Base-by-base conservation (phyloP, 1,140 invertebrate genomes). In the Hestina assimilis region DNA sequence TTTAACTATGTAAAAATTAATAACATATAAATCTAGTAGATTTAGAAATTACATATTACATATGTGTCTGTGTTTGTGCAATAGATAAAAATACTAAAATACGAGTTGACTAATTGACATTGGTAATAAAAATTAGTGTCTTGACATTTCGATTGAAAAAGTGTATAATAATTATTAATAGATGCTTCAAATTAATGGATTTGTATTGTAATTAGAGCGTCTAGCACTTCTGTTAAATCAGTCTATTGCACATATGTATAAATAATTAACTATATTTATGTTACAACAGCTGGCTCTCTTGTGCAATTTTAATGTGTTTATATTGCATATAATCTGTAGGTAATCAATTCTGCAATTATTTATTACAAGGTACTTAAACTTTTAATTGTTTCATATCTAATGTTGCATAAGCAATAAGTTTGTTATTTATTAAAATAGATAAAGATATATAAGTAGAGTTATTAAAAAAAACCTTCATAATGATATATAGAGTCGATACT, bases 401-500 rank as follows among this genome's bases (percentile, higher is more conserved):
- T 74, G 64, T 78, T 70, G 57, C 45, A 54, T 61, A 53, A 42
- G 50, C 26, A 53, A 47, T 56, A 48, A 47, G 45, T 47, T 59
- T 75, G 69, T 84, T 79, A 83, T 78, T 77, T 75, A 80, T 78
- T 82, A 66, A 70, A 57, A 75, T 83, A 82, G 72, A 75, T 66
- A 68, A 38, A 38, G 58, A 59, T 69, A 59, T 75, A 65, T 82
- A 81, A 76, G 76, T 83, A 85, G 79, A 66, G 72, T 69, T 79
- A 71, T 72, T 79, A 66, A 43, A 72, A 78, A 75, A 69, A 69
- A 79, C 75, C 75, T 72, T 77, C 71, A 72, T 63, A 80, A 68
- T 80, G 65, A 83, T 73, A 80, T 68, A 78, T 85, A 87, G 78
- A 80, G 81, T 77, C 84, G 84, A 82, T 85, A 87, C 78, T 83